These are phyloP conservation scores for Rhizomys pruinosus DNA, from an alignment of 2,113 vertebrate genomes.

Conservation along the genomic window DNA sequence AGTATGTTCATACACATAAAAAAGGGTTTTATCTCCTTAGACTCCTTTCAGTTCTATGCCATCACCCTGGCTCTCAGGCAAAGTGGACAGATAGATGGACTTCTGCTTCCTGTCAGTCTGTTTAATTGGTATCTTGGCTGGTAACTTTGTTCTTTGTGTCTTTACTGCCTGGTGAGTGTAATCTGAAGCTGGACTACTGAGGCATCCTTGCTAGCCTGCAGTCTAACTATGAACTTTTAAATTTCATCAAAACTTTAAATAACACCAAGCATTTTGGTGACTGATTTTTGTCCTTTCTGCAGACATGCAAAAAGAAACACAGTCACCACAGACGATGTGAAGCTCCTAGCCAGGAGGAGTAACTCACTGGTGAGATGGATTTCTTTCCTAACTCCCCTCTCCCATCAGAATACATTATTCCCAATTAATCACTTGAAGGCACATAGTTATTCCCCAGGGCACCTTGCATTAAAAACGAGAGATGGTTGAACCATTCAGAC, in stretches of 20 bases:
- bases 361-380: constrained; percentile 91
- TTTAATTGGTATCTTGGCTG: neutral
- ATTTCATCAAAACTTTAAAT: constrained; percentile 23
- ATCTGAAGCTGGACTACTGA: neutral
- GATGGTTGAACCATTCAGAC: constrained; percentile 50
- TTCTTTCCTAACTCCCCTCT: constrained; percentile 52
- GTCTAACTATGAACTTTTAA: neutral
- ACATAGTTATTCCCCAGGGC: constrained; percentile 64
- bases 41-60: neutral
- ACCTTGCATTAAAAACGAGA: constrained; percentile 67
- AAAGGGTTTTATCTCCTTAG: neutral
- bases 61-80: neutral
- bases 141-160: neutral
- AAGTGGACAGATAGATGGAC: neutral
- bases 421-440: constrained; percentile 62
- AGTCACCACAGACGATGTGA: constrained; percentile 93
- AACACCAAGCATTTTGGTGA: neutral
- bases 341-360: constrained; percentile 93
- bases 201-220: neutral
- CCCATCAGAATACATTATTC: constrained; percentile 61
- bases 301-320: constrained; percentile 96
- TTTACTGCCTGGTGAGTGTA: neutral
- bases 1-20: too few relatives aligned
- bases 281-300: constrained; percentile 50
- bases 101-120: neutral